A percentile compares a stretch with the other conserved stretches of the same genome.
phyloP scores from a whole-genome alignment of 2,888 invertebrate species.

The Diogma glabrata region DNA sequence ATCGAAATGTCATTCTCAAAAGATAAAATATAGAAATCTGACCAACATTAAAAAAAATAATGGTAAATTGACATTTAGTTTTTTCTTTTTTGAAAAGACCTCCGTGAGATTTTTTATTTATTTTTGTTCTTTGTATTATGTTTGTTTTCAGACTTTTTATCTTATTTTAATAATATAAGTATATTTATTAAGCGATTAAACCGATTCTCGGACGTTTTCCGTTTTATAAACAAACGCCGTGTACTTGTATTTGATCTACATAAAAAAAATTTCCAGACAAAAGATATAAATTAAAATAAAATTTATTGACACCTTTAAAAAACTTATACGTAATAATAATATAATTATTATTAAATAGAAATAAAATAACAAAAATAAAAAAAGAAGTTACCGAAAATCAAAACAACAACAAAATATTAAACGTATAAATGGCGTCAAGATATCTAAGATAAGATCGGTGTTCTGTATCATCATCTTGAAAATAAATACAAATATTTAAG shows the following conservation, averaged over 20 bases:
- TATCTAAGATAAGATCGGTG: conserved; percentile 33
- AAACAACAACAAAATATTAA: conserved; percentile 4
- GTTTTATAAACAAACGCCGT: too few species aligned
- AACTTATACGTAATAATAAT: neutral
- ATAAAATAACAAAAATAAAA: conserved; percentile 1
- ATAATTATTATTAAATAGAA: neutral
- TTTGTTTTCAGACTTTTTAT: conserved; percentile 1
- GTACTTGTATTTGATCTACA: too few species aligned
- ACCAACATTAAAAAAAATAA: neutral
- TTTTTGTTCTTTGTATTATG: too few species aligned
- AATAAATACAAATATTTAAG: conserved; percentile 6
- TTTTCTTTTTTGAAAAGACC: conserved; percentile 1
- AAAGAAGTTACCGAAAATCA: neutral
- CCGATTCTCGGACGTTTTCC: too few species aligned
- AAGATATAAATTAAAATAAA: neutral
- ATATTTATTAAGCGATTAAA: too few species aligned
- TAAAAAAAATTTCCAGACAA: neutral
- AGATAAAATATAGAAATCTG: conserved; percentile 8
- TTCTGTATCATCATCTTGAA: conserved; percentile 27
- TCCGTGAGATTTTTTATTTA: conserved; percentile 3
- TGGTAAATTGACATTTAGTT: conserved; percentile 1
- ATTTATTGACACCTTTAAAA: conserved; percentile 8
- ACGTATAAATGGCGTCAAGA: conserved; percentile 30
- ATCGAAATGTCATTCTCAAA: conserved; percentile 1
- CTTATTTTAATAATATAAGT: neutral